phyloP scores from a whole-genome alignment of 2,113 vertebrate species.

The Ochotona princeps region DNA sequence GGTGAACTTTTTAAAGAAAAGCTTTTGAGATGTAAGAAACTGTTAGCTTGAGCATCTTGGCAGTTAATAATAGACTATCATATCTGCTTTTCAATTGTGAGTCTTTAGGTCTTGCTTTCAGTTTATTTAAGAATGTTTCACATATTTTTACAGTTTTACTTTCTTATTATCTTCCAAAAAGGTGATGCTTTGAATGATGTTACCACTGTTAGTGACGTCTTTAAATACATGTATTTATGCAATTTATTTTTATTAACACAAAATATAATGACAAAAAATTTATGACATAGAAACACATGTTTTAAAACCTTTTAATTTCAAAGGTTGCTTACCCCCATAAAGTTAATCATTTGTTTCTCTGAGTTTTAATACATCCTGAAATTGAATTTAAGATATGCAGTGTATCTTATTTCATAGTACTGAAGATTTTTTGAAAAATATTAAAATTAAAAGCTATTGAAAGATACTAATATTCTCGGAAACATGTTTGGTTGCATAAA shows the following conservation, averaged over 20 bases:
- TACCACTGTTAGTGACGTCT: not conserved
- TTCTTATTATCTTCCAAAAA: not conserved
- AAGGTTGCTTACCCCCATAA: not conserved
- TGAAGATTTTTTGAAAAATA: not conserved
- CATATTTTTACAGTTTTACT: no score
- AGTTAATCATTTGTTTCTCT: not conserved
- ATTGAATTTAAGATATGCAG: not conserved
- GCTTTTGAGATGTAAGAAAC: not conserved
- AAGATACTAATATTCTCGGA: not conserved
- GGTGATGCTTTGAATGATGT: not conserved
- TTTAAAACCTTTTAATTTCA: not conserved
- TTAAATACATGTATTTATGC: not conserved
- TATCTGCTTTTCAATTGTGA: not conserved
- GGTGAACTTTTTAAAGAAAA: not conserved
- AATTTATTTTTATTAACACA: slow-evolving; percentile 34
- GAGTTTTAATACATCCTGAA: not conserved
- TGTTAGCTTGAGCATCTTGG: not conserved
- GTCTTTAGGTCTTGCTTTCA: not conserved
- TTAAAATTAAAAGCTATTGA: not conserved
- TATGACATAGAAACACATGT: not conserved
- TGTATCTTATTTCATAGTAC: not conserved
- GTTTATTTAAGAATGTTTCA: not conserved
- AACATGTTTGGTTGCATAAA: not conserved
- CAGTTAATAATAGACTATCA: not conserved
- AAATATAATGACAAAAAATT: not conserved